Evolutionary conservation across 2,888 invertebrate genomes (phyloP).

Genomic region (Ormyrus rosae): DNA sequence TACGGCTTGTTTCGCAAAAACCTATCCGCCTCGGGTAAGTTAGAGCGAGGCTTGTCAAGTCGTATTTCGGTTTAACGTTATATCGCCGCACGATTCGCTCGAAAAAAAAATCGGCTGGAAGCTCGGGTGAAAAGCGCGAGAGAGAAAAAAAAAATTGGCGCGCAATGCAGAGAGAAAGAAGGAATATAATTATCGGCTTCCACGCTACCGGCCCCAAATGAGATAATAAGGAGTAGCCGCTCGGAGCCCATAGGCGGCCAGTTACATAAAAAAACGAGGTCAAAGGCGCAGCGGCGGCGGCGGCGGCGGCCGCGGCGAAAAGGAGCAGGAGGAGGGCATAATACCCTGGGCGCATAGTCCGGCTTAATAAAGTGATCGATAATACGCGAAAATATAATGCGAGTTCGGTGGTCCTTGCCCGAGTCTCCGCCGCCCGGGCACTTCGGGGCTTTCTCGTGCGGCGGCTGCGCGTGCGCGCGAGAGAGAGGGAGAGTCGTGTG

Average conservation of each 20-base stretch:
- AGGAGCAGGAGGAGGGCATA: constrained; percentile 21
- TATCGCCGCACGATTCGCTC: neutral
- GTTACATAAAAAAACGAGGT: constrained; percentile 13
- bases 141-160: too few relatives aligned
- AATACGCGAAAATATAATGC: constrained; percentile 38
- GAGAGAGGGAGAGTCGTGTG: constrained; percentile 6
- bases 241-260: neutral
- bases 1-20: too few relatives aligned
- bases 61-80: too few relatives aligned
- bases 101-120: neutral
- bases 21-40: too few relatives aligned
- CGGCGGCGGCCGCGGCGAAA: neutral
- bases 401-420: constrained; percentile 41
- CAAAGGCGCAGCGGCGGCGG: neutral
- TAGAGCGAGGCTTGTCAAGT: too few relatives aligned
- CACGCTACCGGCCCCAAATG: neutral
- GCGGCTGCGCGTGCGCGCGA: neutral
- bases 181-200: too few relatives aligned
- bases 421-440: neutral
- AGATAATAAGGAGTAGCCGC: constrained; percentile 21
- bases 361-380: constrained; percentile 47
- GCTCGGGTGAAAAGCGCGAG: too few relatives aligned
- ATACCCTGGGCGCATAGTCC: constrained; percentile 39
- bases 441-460: constrained; percentile 34
- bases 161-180: too few relatives aligned